These are phyloP conservation scores for Carterocephalus palaemon DNA, from an alignment of 2,888 invertebrate species.

Conservation along the genomic window DNA sequence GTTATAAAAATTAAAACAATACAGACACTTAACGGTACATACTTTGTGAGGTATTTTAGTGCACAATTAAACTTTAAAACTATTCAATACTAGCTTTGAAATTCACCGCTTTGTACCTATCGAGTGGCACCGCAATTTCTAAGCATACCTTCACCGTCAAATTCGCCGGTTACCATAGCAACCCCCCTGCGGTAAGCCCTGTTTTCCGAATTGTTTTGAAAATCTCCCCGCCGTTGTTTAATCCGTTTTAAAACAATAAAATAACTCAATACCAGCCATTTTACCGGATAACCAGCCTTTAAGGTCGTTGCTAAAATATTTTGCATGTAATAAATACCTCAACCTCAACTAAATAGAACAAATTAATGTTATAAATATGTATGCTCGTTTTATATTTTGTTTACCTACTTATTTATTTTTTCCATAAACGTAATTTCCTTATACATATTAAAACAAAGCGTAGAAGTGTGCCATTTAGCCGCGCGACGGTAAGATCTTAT, in stretches of 20 bases:
- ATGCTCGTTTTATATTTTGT: too few relatives aligned
- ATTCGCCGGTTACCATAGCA: slow-evolving; percentile 65
- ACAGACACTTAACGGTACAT: too few relatives aligned
- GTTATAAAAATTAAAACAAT: too few relatives aligned
- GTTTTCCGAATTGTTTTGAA: slow-evolving; percentile 62
- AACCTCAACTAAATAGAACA: too few relatives aligned
- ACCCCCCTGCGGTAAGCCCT: slow-evolving; percentile 63
- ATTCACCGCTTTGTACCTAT: slow-evolving; percentile 44
- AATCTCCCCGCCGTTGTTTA: slow-evolving; percentile 60
- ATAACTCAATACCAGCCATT: slow-evolving; percentile 50
- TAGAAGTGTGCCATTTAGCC: neutral
- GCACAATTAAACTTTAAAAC: slow-evolving; percentile 9
- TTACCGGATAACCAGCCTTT: slow-evolving; percentile 34
- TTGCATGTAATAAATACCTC: slow-evolving; percentile 38
- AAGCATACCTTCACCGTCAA: slow-evolving; percentile 60
- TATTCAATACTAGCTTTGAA: slow-evolving; percentile 21
- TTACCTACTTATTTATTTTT: too few relatives aligned
- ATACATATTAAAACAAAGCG: neutral
- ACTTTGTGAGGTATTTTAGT: neutral
- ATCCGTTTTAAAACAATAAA: slow-evolving; percentile 69
- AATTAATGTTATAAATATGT: too few relatives aligned
- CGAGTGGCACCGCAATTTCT: slow-evolving; percentile 53
- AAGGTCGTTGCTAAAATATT: slow-evolving; percentile 48
- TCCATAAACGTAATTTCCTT: neutral
- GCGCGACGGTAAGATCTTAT: slow-evolving; percentile 9